Evolutionary conservation across 2,888 invertebrate species (phyloP), one percentile per base, ranked within the genome.

Genomic region (Athalia rosae): DNA sequence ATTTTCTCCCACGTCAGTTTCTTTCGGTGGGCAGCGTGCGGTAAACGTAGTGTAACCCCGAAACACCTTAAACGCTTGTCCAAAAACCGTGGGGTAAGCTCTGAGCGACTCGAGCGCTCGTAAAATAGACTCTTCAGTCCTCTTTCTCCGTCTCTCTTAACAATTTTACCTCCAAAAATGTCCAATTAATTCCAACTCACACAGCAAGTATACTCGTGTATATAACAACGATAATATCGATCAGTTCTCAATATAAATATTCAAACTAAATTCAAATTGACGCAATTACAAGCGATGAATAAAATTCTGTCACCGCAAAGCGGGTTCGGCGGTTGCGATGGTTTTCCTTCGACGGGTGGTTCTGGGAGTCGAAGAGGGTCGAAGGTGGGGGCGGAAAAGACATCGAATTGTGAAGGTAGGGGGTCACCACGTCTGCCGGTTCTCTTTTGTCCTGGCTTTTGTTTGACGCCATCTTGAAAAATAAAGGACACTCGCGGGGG

Each of bases 1-100:
- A 78, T 78, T 78, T 64, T 64, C 56, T 28, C 50, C 63, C 41
- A 74, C 78, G 78, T 78, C 78, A 78, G 73, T 78, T 77, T 61
- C 77, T 66, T 61, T 77, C 77, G 69, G 58, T 58, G 28, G 58
- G 28, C 5, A 28, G 41, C 47, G 48, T 28, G 28, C 28, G 28
- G 28, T 28, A 28, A 28, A 28, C 28, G 28, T 28, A 28, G 45
- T n/a, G 53, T 48, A 53, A 67, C 50, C 67, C 53, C 50, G n/a
- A 28, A 48, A 67, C 53, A 67, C 53, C 11, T 53, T 53, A 15
- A 71, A 8, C 71, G 58, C 53, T 53, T 4, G 53, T 3, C 61
- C 6, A 61, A 71, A 58, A 58, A 56, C 56, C 71, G 53, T n/a
- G 53, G 58, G 56, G 43, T 58, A 71, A 71, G 56, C 58, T 62